These are phyloP conservation scores for Andrena minutula DNA, from an alignment of 2,888 invertebrate species.

Conservation along the genomic window DNA sequence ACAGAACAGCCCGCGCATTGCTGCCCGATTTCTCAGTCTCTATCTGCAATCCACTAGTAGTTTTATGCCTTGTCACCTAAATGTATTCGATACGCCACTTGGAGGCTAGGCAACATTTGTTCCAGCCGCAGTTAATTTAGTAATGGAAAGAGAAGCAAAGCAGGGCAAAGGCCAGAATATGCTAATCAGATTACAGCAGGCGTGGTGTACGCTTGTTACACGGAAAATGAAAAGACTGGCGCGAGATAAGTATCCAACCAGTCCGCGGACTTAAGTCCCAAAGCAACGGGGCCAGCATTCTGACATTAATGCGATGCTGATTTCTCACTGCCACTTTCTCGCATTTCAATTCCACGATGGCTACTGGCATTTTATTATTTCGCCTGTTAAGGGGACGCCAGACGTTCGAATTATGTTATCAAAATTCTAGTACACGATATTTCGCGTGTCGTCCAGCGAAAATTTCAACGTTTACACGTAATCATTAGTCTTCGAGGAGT, in stretches of 20 bases:
- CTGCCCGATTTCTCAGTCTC: conserved; percentile 11
- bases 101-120: conserved; percentile 9
- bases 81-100: background rate
- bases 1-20: conserved; percentile 12
- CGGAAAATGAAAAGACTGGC: conserved; percentile 47
- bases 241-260: conserved; percentile 26
- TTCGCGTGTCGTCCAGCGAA: conserved; percentile 36
- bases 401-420: conserved; percentile 43
- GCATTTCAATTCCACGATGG: conserved; percentile 9
- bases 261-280: conserved; percentile 17
- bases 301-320: conserved; percentile 42
- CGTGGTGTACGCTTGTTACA: conserved; percentile 33
- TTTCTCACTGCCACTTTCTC: conserved; percentile 45
- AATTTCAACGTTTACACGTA: conserved; percentile 56
- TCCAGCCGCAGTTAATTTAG: conserved; percentile 38
- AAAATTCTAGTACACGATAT: conserved; percentile 39
- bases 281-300: conserved; percentile 30
- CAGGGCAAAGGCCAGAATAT: conserved; percentile 55
- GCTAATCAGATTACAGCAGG: conserved; percentile 56
- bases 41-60: conserved; percentile 18
- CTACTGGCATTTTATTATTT: conserved; percentile 14
- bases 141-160: conserved; percentile 20
- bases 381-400: background rate
- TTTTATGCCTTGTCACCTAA: conserved; percentile 35
- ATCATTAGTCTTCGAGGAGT: conserved; percentile 52